phyloP scores from a whole-genome alignment of 2,113 vertebrate genomes.

The Verasper variegatus region DNA sequence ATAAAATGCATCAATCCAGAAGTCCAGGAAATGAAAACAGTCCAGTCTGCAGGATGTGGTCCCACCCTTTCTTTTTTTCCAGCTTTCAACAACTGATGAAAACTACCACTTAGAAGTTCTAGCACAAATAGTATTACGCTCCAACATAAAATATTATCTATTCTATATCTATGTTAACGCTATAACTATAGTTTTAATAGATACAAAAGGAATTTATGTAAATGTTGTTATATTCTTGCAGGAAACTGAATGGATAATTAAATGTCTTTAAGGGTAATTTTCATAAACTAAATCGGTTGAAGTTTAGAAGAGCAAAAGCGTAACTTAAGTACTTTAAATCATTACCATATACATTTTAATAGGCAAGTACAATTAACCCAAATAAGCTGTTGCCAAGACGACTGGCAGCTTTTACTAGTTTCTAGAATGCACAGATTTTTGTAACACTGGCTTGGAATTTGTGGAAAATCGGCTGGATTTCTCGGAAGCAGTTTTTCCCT shows the following conservation, averaged over 20 bases:
- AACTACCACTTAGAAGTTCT: background rate
- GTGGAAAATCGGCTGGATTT: conserved; percentile 49
- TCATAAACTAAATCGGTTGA: no score
- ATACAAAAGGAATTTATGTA: background rate
- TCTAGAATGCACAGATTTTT: conserved; percentile 28
- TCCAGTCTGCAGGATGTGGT: background rate
- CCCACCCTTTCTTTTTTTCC: no score
- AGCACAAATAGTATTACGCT: background rate
- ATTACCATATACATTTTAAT: conserved; percentile 4
- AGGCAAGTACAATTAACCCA: conserved; percentile 26
- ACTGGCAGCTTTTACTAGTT: conserved; percentile 5
- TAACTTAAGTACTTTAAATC: conserved; percentile 17
- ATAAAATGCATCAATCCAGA: background rate
- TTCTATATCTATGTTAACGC: background rate
- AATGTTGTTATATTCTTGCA: background rate
- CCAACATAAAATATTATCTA: background rate
- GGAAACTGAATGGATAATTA: background rate
- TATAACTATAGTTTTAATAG: background rate
- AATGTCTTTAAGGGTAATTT: background rate
- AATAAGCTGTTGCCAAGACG: conserved; percentile 23
- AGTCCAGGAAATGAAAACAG: background rate
- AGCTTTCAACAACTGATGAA: background rate
- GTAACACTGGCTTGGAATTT: conserved; percentile 18
- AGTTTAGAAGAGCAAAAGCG: background rate
- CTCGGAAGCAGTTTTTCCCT: conserved; percentile 5